phyloP scores from a whole-genome alignment of 1,140 invertebrate genomes.

The Drosophila murphyi region DNA sequence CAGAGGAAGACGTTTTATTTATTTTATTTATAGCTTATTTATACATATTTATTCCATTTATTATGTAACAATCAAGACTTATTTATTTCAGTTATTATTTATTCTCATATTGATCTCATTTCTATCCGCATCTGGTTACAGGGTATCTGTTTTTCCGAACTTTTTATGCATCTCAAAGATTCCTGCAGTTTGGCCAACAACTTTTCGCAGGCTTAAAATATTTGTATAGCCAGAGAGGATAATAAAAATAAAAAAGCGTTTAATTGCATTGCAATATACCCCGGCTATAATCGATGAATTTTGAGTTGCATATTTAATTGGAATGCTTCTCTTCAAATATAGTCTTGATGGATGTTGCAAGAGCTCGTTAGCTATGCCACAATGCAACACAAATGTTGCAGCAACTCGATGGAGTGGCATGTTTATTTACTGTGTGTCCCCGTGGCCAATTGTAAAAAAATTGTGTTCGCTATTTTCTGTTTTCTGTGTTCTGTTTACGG shows the following conservation, averaged over 20 bases:
- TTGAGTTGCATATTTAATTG: conserved; percentile 37
- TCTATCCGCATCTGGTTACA: not conserved
- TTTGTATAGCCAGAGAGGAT: conserved; percentile 1
- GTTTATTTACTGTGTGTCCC: conserved; percentile 61
- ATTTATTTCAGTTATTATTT: not conserved
- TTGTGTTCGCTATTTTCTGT: conserved; percentile 49
- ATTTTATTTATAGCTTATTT: too few relatives aligned
- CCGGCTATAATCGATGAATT: conserved; percentile 28
- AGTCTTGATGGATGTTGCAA: conserved; percentile 18
- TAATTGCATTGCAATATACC: conserved; percentile 25
- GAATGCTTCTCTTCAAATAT: conserved; percentile 8
- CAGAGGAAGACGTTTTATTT: too few relatives aligned
- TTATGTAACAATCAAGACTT: too few relatives aligned
- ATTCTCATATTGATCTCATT: not conserved
- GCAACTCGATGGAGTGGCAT: conserved; percentile 51
- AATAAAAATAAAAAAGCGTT: conserved; percentile 13
- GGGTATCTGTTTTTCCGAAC: not conserved
- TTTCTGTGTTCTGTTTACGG: conserved; percentile 68
- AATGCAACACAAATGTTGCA: conserved; percentile 18
- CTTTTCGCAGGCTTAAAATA: conserved; percentile 32
- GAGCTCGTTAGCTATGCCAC: conserved; percentile 34
- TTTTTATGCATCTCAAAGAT: conserved; percentile 46
- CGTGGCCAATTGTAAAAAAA: conserved; percentile 55
- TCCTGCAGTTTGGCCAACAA: conserved; percentile 37
- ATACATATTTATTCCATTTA: not conserved